These are phyloP conservation scores for Chiropotes sagulatus DNA, from an alignment of 2,797 vertebrate genomes.

Conservation along the genomic window DNA sequence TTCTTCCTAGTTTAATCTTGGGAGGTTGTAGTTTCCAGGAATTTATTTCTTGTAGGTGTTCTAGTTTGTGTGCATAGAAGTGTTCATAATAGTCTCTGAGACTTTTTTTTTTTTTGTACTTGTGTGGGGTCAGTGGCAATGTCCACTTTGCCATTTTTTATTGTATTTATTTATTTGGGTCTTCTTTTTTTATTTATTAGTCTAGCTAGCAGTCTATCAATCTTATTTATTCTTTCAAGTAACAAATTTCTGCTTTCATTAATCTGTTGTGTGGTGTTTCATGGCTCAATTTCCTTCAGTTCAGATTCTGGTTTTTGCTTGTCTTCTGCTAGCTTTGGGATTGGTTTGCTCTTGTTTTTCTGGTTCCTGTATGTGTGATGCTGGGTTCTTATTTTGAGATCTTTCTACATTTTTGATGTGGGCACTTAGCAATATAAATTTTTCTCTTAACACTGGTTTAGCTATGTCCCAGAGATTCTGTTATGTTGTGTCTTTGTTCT, in stretches of 20 bases:
- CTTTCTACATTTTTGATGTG: neutral
- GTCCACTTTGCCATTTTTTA: neutral
- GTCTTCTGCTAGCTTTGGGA: neutral
- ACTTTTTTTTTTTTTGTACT: neutral
- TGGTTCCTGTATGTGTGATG: neutral
- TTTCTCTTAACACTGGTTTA: neutral
- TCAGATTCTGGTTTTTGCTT: neutral
- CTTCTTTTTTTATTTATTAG: neutral
- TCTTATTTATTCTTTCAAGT: neutral
- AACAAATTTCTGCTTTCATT: neutral
- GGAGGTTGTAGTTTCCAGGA: neutral
- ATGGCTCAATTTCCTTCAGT: neutral
- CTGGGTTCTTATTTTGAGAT: neutral
- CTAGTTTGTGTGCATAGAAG: neutral
- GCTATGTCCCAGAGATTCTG: neutral
- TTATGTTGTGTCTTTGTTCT: neutral
- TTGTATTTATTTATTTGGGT: neutral
- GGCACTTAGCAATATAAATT: neutral
- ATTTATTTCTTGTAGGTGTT: neutral
- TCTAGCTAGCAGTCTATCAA: neutral
- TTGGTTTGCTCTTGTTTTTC: neutral
- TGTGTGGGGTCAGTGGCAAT: neutral
- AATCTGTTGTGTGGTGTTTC: neutral
- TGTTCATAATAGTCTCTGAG: neutral
- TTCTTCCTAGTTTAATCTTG: neutral